Evolutionary conservation across 1,140 invertebrate genomes (phyloP), one percentile per base, ranked within the genome.

Genomic region (Neomicropteryx cornuta): DNA sequence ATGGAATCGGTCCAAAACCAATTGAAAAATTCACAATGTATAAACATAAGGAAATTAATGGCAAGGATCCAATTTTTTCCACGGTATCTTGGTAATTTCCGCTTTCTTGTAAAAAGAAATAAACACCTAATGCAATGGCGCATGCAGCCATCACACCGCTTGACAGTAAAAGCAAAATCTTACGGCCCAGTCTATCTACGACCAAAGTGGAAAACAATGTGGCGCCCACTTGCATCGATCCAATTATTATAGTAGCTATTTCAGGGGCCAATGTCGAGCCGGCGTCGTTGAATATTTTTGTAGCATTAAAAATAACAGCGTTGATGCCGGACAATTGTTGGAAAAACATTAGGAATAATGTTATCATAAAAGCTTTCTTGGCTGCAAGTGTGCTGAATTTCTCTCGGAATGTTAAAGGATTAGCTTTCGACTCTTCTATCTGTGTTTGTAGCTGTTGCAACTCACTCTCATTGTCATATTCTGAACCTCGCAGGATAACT

Each of bases 261-360:
- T 66, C 58, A 0, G 74, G 40, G 6, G 70, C 46, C 5, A 87
- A 67, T 2, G 56, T 42, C 13, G 66, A 73, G 31, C 76, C 70
- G 5, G 81, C 70, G n/a, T 58, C 66, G 30, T 68, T 43, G 47
- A 93, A 90, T 39, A 94, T 90, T 0, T 61, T 50, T 0, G 72
- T 71, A 0, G 81, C 71, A 48, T 89, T 90, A 55, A 90, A 90
- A 39, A 88, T 79, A 16, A 92, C 81, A 1, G 81, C 83, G 47
- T 91, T 91, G 14, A 92, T 84, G 24, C 88, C 86, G 36, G 78
- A 80, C 18, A 91, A 61, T 55, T 92, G 88, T 52, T 92, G 87
- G 55, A 91, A 82, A 34, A 86, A 63, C 83, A 92, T 88, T 1
- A 92, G 63, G 11, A 77, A 76, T 42, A 85, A 72, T 28, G 74